Evolutionary conservation across 2,113 vertebrate species (phyloP), one percentile per base, ranked within the genome.

Genomic region (Hippocampus abdominalis): DNA sequence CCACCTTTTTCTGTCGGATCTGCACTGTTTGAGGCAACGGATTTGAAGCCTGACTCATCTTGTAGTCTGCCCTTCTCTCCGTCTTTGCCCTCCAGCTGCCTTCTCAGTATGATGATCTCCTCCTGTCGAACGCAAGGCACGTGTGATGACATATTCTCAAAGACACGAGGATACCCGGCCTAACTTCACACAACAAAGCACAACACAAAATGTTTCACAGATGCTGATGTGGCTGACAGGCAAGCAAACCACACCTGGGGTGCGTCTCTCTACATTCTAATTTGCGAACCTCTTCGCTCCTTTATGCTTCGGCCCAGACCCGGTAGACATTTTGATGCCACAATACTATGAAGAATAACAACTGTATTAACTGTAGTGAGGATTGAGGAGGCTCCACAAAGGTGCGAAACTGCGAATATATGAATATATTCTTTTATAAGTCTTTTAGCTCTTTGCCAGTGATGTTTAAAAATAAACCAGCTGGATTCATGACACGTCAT

Each of bases 51-150:
- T 23, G 94, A 64, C 70, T 95, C 95, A 32, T 95, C 94, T 8
- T 96, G 94, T n/a, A 95, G 64, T 42, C 90, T 92, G 81, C 92
- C 94, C 61, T 95, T 91, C 74, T 97, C 95, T 0, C 86, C 84
- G 69, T 97, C 96, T 79, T 91, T 95, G 81, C 94, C 92, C 81
- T 97, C 95, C 71, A 97, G 88, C 73, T 97, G 93, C 74, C 94
- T 94, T 89, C 93, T 95, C 86, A 98, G 84, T 60, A 89, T 79
- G 42, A 83, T 76, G n/a, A 99, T 83, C 68, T 99, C 96, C 71
- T 98, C 96, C 97, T 99, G 89, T 68, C 54, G 13, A 70, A 80
- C 51, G 80, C 54, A 84, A 39, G 71, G 83, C 56, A 71, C 21
- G 62, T 62, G 72, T 84, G 48, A 85, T 76, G 56, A 62, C 13